Evolutionary conservation across 1,140 invertebrate genomes (phyloP).

Genomic region (Chelonus insularis): DNA sequence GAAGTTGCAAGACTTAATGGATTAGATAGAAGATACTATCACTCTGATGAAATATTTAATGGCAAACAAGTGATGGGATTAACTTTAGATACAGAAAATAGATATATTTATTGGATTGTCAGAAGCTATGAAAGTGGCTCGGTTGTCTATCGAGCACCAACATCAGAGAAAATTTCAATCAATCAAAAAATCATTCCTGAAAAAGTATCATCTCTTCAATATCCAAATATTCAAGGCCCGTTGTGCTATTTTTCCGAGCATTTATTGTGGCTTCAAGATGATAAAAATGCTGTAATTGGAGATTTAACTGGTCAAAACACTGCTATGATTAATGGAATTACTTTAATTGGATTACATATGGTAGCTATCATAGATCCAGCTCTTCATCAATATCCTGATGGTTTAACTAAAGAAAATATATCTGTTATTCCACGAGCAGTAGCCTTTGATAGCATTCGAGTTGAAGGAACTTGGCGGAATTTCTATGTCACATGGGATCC

Average conservation of each 20-base stretch:
- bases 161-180: conserved; percentile 60
- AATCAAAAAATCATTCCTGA: conserved; percentile 51
- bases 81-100: conserved; percentile 74
- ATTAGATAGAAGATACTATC: conserved; percentile 72
- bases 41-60: conserved; percentile 73
- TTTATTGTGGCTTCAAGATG: conserved; percentile 79
- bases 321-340: conserved; percentile 69
- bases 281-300: conserved; percentile 75
- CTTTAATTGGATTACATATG: conserved; percentile 67
- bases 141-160: conserved; percentile 69
- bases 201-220: conserved; percentile 57
- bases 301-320: conserved; percentile 76
- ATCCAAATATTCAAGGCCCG: conserved; percentile 64
- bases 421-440: conserved; percentile 74
- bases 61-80: conserved; percentile 83
- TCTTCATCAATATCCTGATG: conserved; percentile 64
- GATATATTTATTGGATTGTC: conserved; percentile 79
- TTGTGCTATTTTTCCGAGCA: conserved; percentile 79
- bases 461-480: conserved; percentile 71
- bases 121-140: conserved; percentile 73
- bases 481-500: conserved; percentile 83
- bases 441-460: conserved; percentile 63
- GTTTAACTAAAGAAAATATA: conserved; percentile 55
- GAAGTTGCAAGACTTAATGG: conserved; percentile 80
- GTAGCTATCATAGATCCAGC: conserved; percentile 74